These are phyloP conservation scores for Eristalinus sepulchralis DNA, from an alignment of 2,888 invertebrate species.

Conservation along the genomic window DNA sequence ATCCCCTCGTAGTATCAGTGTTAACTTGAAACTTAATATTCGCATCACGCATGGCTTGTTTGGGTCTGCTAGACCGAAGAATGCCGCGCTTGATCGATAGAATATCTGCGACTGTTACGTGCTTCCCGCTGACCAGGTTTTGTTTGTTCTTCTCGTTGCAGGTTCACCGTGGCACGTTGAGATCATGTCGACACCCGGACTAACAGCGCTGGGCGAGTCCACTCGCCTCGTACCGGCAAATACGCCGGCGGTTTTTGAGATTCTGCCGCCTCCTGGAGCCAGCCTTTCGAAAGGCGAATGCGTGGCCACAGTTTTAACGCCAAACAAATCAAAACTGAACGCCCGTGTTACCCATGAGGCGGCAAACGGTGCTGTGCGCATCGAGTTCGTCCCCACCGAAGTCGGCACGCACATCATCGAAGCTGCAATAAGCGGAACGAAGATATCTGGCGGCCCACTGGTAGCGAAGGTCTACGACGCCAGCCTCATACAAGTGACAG, in stretches of 20 bases:
- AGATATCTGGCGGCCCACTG: slow-evolving; percentile 93
- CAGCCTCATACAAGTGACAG: slow-evolving; percentile 95
- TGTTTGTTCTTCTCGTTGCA: slow-evolving; percentile 80
- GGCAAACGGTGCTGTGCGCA: slow-evolving; percentile 91
- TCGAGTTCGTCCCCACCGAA: slow-evolving; percentile 95
- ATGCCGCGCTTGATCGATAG: slow-evolving; percentile 34
- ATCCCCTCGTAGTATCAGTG: slow-evolving; percentile 13
- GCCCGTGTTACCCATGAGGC: slow-evolving; percentile 91
- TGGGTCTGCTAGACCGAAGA: slow-evolving; percentile 23
- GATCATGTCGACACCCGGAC: slow-evolving; percentile 90
- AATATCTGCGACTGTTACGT: slow-evolving; percentile 39
- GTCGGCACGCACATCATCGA: slow-evolving; percentile 97
- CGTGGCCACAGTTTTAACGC: slow-evolving; percentile 88
- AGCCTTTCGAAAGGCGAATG: slow-evolving; percentile 83
- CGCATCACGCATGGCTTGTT: slow-evolving; percentile 37
- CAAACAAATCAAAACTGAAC: slow-evolving; percentile 91
- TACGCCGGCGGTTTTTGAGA: slow-evolving; percentile 93
- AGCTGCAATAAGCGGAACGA: slow-evolving; percentile 93
- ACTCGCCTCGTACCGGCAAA: slow-evolving; percentile 95
- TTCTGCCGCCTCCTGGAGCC: slow-evolving; percentile 82
- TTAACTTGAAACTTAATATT: slow-evolving; percentile 50
- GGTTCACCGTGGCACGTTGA: slow-evolving; percentile 97
- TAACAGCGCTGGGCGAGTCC: slow-evolving; percentile 92
- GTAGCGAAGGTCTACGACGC: slow-evolving; percentile 97
- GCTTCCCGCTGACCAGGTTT: slow-evolving; percentile 7